These are phyloP conservation scores for Darevskia nairensis DNA, from an alignment of 2,797 vertebrate genomes.

Conservation along the genomic window DNA sequence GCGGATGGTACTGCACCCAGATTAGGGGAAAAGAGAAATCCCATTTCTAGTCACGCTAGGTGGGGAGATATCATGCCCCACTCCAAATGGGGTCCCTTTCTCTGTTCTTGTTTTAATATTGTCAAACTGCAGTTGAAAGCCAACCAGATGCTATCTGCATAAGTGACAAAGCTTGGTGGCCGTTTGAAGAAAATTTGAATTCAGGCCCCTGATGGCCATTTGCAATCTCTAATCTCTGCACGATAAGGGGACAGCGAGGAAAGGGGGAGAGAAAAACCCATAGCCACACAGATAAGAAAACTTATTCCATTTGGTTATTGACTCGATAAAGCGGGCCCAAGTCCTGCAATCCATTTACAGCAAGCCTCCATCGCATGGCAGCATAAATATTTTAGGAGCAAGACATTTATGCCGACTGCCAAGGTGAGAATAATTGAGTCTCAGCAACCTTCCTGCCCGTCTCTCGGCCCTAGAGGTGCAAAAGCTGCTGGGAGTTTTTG, in stretches of 20 bases:
- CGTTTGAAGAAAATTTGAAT: not conserved
- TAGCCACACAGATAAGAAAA: constrained; percentile 55
- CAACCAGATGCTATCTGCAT: not conserved
- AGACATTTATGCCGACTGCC: not conserved
- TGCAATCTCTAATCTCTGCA: not conserved
- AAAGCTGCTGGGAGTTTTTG: not conserved
- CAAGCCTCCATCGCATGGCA: not conserved
- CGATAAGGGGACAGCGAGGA: constrained; percentile 50
- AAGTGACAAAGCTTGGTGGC: not conserved
- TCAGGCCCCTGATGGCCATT: not conserved
- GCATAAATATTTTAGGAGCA: rapidly evolving
- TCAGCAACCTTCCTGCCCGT: no score
- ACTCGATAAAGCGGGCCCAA: constrained; percentile 54
- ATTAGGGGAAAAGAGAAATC: not conserved
- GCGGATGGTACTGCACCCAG: no score
- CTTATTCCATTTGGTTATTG: constrained; percentile 59
- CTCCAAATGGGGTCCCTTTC: not conserved
- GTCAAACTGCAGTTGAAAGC: not conserved
- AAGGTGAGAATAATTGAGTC: not conserved
- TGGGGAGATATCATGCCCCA: no score
- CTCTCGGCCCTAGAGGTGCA: not conserved
- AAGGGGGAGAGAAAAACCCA: not conserved
- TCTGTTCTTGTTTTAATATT: not conserved
- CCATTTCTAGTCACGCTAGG: not conserved
- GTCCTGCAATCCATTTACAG: constrained; percentile 43